These are phyloP conservation scores for Pipa parva DNA, from an alignment of 2,113 vertebrate species.

Conservation along the genomic window DNA sequence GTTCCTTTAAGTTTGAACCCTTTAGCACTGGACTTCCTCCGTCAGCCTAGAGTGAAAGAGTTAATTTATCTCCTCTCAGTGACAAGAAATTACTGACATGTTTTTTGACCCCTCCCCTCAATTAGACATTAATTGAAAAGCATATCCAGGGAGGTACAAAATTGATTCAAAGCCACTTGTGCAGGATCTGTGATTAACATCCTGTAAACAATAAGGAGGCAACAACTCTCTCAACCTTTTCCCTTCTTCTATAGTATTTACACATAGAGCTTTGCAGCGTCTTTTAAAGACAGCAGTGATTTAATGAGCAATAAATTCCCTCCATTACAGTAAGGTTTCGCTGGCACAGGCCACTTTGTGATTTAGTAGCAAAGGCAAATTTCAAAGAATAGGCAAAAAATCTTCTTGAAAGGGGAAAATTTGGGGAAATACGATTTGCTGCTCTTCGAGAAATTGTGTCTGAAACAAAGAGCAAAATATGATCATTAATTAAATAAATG, in stretches of 20 bases:
- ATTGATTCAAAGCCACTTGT: background rate
- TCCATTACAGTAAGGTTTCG: background rate
- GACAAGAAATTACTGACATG: background rate
- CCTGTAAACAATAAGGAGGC: conserved; percentile 1
- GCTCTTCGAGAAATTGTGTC: no score
- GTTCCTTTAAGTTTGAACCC: no score
- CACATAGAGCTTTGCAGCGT: background rate
- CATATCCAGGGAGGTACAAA: conserved; percentile 1
- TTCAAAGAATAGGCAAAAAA: background rate
- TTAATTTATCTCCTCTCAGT: background rate
- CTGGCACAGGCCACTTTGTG: background rate
- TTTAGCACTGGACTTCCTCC: no score
- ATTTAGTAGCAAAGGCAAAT: background rate
- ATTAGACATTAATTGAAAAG: conserved; percentile 1
- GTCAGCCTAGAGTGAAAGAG: background rate
- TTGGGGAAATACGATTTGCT: no score
- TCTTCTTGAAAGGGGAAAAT: no score
- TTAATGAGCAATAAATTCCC: background rate
- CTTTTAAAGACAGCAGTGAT: background rate
- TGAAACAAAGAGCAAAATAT: no score
- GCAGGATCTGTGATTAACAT: background rate
- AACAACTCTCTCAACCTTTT: conserved; percentile 2
- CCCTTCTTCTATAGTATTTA: background rate
- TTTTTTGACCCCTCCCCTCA: background rate
- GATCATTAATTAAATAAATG: no score